These are phyloP conservation scores for Mormoops blainvillei DNA, from an alignment of 2,113 vertebrate genomes.

Conservation along the genomic window DNA sequence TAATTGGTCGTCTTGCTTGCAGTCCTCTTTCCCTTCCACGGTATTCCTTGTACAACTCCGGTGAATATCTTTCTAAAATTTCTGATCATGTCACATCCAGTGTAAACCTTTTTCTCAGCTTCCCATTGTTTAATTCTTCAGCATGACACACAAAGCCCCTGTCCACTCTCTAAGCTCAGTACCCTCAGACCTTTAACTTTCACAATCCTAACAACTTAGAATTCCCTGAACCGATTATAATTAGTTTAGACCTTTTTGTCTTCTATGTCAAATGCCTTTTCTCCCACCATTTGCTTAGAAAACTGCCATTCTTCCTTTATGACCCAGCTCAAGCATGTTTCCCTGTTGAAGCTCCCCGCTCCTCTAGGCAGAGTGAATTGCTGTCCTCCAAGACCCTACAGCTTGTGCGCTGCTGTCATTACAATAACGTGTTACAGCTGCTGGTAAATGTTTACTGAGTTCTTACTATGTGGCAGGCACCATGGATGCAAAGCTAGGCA, in stretches of 20 bases:
- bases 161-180: not conserved
- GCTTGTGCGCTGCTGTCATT: not conserved
- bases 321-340: not conserved
- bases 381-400: not conserved
- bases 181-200: not conserved
- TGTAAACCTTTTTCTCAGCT: not conserved
- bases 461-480: not conserved
- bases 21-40: not conserved
- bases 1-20: not conserved
- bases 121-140: not conserved
- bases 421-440: not conserved
- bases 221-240: not conserved
- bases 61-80: not conserved
- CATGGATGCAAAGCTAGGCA: not conserved
- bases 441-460: not conserved
- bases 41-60: not conserved
- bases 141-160: no score
- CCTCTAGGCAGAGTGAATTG: not conserved
- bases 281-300: not conserved
- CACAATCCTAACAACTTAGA: not conserved
- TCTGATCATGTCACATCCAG: not conserved
- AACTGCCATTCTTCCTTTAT: not conserved
- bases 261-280: not conserved
- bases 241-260: not conserved
- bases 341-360: not conserved